Conservation (phyloP, 64 coral and sea anemone genomes). For the Actinia tenebrosa region DNA sequence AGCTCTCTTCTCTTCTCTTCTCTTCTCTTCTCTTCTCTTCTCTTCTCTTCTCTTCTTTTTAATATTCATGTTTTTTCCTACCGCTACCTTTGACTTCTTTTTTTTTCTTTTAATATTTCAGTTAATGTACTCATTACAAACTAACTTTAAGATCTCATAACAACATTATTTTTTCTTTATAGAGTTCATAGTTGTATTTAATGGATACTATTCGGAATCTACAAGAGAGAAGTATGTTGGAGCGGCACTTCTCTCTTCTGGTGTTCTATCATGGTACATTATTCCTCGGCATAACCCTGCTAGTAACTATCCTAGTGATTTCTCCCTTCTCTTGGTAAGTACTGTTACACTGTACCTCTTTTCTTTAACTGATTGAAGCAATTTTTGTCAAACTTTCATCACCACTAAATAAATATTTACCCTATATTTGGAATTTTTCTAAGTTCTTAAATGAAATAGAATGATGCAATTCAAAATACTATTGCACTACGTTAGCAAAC, state of each 20-base stretch:
- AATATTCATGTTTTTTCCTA: too few relatives aligned
- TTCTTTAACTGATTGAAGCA: too few relatives aligned
- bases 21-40: too few relatives aligned
- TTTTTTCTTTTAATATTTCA: too few relatives aligned
- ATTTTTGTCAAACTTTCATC: too few relatives aligned
- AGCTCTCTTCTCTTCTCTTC: too few relatives aligned
- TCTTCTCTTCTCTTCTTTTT: too few relatives aligned
- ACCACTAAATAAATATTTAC: too few relatives aligned
- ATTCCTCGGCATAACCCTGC: slow-evolving; percentile 93
- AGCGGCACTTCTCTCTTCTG: slow-evolving; percentile 43
- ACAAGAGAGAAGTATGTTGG: slow-evolving; percentile 57
- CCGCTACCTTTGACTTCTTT: too few relatives aligned
- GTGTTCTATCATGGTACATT: slow-evolving; percentile 78
- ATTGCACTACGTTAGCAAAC: too few relatives aligned
- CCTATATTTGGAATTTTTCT: not conserved
- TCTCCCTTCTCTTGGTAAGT: slow-evolving; percentile 87
- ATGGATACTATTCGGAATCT: slow-evolving; percentile 76
- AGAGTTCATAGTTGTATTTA: slow-evolving; percentile 98
- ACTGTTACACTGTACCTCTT: not conserved
- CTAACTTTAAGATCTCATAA: not conserved
- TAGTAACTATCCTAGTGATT: slow-evolving; percentile 95
- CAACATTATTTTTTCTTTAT: not conserved
- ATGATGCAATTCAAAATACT: not conserved
- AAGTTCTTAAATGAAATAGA: not conserved
- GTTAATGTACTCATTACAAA: too few relatives aligned